phyloP scores from a whole-genome alignment of 2,797 vertebrate species.

The Chanos chanos region DNA sequence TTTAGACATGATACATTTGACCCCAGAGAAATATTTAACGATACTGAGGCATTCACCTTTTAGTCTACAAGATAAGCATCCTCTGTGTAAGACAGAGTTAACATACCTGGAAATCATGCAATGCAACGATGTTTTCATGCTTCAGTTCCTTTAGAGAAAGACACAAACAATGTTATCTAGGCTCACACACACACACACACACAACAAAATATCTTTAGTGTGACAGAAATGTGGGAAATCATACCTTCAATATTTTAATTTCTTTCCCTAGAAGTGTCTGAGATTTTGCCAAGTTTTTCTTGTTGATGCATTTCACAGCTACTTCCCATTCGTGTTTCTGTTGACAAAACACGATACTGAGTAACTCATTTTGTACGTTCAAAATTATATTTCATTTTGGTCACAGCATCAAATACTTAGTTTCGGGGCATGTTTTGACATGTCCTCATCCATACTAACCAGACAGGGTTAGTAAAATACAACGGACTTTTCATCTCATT shows the following conservation, averaged over 20 bases:
- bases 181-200: background rate
- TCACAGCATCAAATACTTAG: too few relatives aligned
- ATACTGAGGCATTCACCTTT: too few relatives aligned
- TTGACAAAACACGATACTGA: constrained; percentile 26
- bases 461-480: too few relatives aligned
- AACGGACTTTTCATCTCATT: too few relatives aligned
- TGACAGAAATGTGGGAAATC: background rate
- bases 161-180: background rate
- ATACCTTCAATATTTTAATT: constrained; percentile 97
- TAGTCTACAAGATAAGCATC: too few relatives aligned
- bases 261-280: constrained; percentile 95
- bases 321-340: constrained; percentile 97
- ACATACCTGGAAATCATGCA: constrained; percentile 95
- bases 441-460: too few relatives aligned
- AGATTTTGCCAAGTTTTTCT: constrained; percentile 96
- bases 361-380: background rate
- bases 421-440: too few relatives aligned
- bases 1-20: too few relatives aligned
- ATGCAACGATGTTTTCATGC: constrained; percentile 95
- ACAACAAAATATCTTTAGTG: background rate
- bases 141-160: constrained; percentile 82
- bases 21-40: too few relatives aligned
- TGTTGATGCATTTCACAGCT: constrained; percentile 97
- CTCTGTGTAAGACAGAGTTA: too few relatives aligned
- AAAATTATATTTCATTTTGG: background rate